Conservation (phyloP, 2,888 invertebrate species). For the Dryobota labecula region DNA sequence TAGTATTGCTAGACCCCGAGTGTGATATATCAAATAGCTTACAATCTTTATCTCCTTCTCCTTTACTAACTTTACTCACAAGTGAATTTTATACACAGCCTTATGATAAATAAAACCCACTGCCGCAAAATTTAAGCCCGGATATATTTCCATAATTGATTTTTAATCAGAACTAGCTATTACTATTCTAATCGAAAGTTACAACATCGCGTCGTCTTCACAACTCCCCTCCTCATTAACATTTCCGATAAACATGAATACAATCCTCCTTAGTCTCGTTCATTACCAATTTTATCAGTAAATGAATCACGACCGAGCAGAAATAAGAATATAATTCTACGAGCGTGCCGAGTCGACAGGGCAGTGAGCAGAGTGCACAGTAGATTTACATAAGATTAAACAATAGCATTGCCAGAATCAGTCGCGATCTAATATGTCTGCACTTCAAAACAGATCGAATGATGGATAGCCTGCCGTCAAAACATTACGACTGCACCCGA, state of each 20-base stretch:
- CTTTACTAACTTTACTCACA: conserved; percentile 80
- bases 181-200: conserved; percentile 76
- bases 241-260: conserved; percentile 57
- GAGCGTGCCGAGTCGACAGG: conserved; percentile 71
- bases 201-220: conserved; percentile 63
- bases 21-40: conserved; percentile 74
- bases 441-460: conserved; percentile 23
- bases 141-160: conserved; percentile 72
- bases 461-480: conserved; percentile 43
- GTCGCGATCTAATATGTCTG: conserved; percentile 31
- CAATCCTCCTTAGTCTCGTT: conserved; percentile 46
- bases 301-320: conserved; percentile 61
- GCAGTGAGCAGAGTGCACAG: conserved; percentile 76
- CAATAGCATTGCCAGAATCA: conserved; percentile 53
- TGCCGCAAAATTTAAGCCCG: conserved; percentile 81
- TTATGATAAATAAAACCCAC: conserved; percentile 85
- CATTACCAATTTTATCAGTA: conserved; percentile 69
- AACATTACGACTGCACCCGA: conserved; percentile 46
- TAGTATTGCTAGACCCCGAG: conserved; percentile 72
- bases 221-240: conserved; percentile 30
- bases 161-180: conserved; percentile 76
- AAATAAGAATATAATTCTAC: conserved; percentile 54
- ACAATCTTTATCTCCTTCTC: conserved; percentile 77
- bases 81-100: conserved; percentile 87
- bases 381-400: conserved; percentile 64